A percentile compares a stretch with the other conserved stretches of the same genome.
These are phyloP conservation scores for Dolichopus griseipennis DNA, from an alignment of 2,888 invertebrate species.

Conservation along the genomic window DNA sequence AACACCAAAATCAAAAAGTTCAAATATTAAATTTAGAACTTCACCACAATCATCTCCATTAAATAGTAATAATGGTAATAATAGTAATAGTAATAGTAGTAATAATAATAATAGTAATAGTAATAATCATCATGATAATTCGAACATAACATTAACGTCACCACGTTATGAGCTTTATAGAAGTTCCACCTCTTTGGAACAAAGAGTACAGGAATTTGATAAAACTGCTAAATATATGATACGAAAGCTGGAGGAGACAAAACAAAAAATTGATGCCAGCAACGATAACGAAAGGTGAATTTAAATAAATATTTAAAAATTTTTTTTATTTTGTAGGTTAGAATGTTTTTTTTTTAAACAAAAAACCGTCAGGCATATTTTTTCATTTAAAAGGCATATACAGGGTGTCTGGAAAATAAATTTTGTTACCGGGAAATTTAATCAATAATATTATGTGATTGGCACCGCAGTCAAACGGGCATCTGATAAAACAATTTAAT, in stretches of 20 bases:
- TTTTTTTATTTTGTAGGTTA: too few relatives aligned
- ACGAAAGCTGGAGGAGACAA: constrained; percentile 37
- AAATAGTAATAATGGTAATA: constrained; percentile 7
- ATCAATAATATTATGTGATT: too few relatives aligned
- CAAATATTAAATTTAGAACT: constrained; percentile 32
- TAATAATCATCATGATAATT: constrained; percentile 27
- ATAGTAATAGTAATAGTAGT: not conserved
- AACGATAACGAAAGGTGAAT: constrained; percentile 36
- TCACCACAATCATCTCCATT: constrained; percentile 26
- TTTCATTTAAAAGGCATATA: too few relatives aligned
- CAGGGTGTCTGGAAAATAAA: too few relatives aligned
- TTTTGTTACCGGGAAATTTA: too few relatives aligned
- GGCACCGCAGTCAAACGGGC: too few relatives aligned
- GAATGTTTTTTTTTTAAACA: too few relatives aligned
- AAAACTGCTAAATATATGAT: constrained; percentile 41
- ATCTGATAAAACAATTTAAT: too few relatives aligned
- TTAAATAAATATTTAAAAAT: not conserved
- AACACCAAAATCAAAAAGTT: constrained; percentile 37
- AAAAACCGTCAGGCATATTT: too few relatives aligned
- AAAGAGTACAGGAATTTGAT: constrained; percentile 40
- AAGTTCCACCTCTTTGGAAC: constrained; percentile 32
- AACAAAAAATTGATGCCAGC: constrained; percentile 36
- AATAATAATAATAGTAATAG: not conserved
- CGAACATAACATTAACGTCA: constrained; percentile 31
- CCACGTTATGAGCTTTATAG: constrained; percentile 27